These are phyloP conservation scores for Podarcis cretensis DNA, from an alignment of 2,113 vertebrate genomes.

Conservation along the genomic window DNA sequence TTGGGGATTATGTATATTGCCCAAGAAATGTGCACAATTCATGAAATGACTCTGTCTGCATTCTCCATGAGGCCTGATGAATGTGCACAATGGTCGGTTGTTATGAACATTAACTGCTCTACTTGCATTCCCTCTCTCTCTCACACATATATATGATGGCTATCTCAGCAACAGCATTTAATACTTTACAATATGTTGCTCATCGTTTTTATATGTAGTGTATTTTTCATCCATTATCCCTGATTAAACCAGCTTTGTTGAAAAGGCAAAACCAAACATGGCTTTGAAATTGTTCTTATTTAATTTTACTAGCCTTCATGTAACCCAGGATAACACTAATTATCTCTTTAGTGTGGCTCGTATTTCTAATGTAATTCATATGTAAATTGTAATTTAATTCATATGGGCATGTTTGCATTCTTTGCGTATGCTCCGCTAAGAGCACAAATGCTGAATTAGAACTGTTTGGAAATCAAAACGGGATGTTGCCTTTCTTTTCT, in stretches of 20 bases:
- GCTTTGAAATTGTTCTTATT: conserved; percentile 84
- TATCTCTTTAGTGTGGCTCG: conserved; percentile 82
- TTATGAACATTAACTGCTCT: no score
- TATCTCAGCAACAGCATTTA: conserved; percentile 62
- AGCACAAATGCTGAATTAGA: conserved; percentile 76
- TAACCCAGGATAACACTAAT: conserved; percentile 84
- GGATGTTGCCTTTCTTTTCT: conserved; percentile 65
- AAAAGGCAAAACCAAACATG: conserved; percentile 81
- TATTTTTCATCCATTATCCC: conserved; percentile 80
- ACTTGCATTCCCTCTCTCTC: no score
- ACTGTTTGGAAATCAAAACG: conserved; percentile 79
- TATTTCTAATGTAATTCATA: conserved; percentile 86
- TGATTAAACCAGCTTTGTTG: conserved; percentile 80
- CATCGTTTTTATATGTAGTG: conserved; percentile 58
- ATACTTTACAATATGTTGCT: conserved; percentile 60
- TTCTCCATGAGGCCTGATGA: no score
- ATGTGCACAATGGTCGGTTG: no score
- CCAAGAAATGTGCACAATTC: no score
- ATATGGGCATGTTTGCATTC: conserved; percentile 80
- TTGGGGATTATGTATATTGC: no score
- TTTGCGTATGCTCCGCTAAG: conserved; percentile 71
- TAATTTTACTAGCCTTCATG: conserved; percentile 79
- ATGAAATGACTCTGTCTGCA: no score
- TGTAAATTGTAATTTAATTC: conserved; percentile 84
- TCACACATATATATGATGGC: not conserved